A percentile compares a stretch with the other conserved stretches of the same genome.
Conservation (phyloP, 2,888 invertebrate species). For the Nephrotoma guestfalica region DNA sequence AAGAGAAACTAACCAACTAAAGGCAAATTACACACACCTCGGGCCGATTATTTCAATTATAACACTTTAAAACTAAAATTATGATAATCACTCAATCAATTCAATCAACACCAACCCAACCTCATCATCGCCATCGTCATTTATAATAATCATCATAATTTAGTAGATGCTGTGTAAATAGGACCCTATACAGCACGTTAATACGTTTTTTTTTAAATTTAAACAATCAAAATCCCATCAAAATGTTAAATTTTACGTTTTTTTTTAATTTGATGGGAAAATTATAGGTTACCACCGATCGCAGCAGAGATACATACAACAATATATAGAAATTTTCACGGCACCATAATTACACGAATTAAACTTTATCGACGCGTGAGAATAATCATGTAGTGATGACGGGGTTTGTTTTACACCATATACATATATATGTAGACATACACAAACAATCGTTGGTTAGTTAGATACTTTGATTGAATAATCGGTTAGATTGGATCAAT, state of each 20-base stretch:
- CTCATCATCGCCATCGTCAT: background rate
- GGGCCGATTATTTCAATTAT: background rate
- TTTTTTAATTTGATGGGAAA: background rate
- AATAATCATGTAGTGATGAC: background rate
- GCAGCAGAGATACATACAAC: background rate
- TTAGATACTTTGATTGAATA: background rate
- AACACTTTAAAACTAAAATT: background rate
- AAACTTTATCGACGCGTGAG: background rate
- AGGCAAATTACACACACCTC: background rate
- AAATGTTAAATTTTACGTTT: background rate
- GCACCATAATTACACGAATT: background rate
- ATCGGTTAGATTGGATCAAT: background rate
- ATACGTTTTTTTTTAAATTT: background rate
- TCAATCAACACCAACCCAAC: background rate
- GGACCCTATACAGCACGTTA: background rate
- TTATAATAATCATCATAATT: background rate
- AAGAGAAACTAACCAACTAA: background rate
- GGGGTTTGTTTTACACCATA: background rate
- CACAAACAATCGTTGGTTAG: background rate
- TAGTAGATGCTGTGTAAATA: background rate
- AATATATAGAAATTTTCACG: background rate
- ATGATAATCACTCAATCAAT: background rate
- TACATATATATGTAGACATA: no score
- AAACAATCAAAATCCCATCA: background rate
- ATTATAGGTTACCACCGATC: background rate